Evolutionary conservation across 30 jellyfish, hydroid and myxozoan species (phyloP).

Genomic region (Turritopsis rubra): DNA sequence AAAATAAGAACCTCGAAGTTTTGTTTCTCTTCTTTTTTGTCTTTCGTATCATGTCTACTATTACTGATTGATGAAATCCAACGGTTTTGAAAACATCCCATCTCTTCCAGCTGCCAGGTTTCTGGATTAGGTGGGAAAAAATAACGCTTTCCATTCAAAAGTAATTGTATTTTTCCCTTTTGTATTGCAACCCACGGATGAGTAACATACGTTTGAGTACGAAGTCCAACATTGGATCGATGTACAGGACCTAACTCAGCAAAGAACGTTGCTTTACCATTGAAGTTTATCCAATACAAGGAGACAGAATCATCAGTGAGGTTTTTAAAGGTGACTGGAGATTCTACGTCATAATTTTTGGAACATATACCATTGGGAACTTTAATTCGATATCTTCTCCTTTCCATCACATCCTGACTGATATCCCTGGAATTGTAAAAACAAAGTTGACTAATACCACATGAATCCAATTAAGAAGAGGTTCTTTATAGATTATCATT

Average conservation of each 20-base stretch:
- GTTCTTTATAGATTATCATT: background rate
- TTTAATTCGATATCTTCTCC: background rate
- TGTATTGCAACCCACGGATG: slow-evolving; percentile 91
- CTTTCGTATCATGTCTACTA: background rate
- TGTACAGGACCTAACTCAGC: slow-evolving; percentile 43
- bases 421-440: background rate
- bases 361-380: slow-evolving; percentile 39
- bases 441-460: background rate
- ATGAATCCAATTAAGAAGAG: background rate
- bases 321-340: slow-evolving; percentile 50
- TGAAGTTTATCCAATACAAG: slow-evolving; percentile 74
- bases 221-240: slow-evolving; percentile 46
- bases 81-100: background rate
- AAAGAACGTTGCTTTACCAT: slow-evolving; percentile 48
- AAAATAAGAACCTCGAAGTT: slow-evolving; percentile 13
- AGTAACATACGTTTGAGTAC: slow-evolving; percentile 51
- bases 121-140: slow-evolving; percentile 29
- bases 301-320: slow-evolving; percentile 43
- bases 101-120: background rate
- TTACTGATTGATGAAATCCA: background rate
- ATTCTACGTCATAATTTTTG: slow-evolving; percentile 22
- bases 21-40: background rate
- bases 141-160: slow-evolving; percentile 29
- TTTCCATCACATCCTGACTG: slow-evolving; percentile 12
- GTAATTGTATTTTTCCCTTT: background rate